Conservation (phyloP, 2,888 invertebrate species). For the Anoncus sp. region DNA sequence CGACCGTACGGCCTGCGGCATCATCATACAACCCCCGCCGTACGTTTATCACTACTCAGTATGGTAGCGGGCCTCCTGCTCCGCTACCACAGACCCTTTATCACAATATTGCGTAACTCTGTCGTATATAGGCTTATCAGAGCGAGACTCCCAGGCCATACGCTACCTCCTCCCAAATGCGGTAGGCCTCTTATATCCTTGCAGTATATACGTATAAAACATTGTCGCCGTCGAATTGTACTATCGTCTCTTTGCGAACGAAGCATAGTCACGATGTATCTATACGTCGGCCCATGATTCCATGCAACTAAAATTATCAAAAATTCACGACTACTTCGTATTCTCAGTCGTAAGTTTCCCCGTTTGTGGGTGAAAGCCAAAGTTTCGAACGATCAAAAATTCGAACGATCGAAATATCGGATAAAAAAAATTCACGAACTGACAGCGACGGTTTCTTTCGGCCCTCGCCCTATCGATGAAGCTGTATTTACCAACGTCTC, state of each 20-base stretch:
- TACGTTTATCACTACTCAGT: slow-evolving; percentile 74
- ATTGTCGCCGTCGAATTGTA: not conserved
- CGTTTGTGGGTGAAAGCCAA: too few relatives aligned
- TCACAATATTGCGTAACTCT: slow-evolving; percentile 75
- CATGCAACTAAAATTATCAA: not conserved
- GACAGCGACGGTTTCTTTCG: too few relatives aligned
- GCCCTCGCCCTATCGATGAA: too few relatives aligned
- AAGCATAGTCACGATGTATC: too few relatives aligned
- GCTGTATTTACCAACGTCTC: too few relatives aligned
- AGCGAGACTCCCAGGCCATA: slow-evolving; percentile 54
- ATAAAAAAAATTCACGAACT: too few relatives aligned
- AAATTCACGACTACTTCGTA: too few relatives aligned
- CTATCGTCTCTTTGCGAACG: too few relatives aligned
- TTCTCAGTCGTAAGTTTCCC: too few relatives aligned
- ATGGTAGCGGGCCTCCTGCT: slow-evolving; percentile 49
- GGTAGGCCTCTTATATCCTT: not conserved
- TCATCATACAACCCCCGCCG: slow-evolving; percentile 48
- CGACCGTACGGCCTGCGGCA: slow-evolving; percentile 21
- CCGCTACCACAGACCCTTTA: slow-evolving; percentile 63
- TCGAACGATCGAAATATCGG: too few relatives aligned
- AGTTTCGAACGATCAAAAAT: too few relatives aligned
- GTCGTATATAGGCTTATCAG: slow-evolving; percentile 71
- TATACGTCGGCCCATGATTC: not conserved
- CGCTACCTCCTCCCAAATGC: slow-evolving; percentile 15
- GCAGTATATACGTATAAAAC: not conserved